Conservation (phyloP, 1,140 invertebrate genomes). For the Spodoptera frugiperda region DNA sequence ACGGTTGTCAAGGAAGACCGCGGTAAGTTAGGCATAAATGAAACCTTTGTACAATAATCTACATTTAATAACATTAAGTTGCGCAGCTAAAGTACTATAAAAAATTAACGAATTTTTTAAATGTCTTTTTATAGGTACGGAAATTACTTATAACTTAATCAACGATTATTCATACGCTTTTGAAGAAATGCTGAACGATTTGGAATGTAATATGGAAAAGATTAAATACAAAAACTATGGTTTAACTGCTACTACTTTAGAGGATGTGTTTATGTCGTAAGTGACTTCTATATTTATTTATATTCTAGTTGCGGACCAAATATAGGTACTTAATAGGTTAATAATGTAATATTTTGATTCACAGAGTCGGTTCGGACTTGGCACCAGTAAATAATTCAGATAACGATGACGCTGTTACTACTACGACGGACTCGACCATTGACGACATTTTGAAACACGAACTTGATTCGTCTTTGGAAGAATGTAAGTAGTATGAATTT, state of each 20-base stretch:
- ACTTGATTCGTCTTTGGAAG: conserved; percentile 51
- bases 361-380: conserved; percentile 51
- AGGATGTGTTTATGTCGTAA: conserved; percentile 95
- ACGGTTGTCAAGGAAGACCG: conserved; percentile 69
- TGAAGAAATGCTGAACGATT: conserved; percentile 88
- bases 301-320: neutral
- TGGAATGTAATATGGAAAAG: conserved; percentile 88
- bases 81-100: too few relatives aligned
- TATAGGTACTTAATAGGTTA: neutral
- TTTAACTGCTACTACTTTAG: conserved; percentile 93
- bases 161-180: conserved; percentile 83
- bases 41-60: neutral
- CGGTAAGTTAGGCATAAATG: conserved; percentile 57
- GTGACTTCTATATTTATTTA: conserved; percentile 58
- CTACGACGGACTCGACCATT: conserved; percentile 26
- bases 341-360: conserved; percentile 3
- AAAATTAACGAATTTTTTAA: neutral
- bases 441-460: conserved; percentile 48
- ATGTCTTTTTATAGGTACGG: conserved; percentile 73
- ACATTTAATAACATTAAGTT: neutral
- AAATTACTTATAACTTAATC: conserved; percentile 85
- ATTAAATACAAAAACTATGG: conserved; percentile 89
- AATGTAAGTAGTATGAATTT: conserved; percentile 53
- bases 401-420: conserved; percentile 44
- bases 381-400: conserved; percentile 36